These are phyloP conservation scores for Agrochola macilenta DNA, from an alignment of 2,888 invertebrate species.

Conservation along the genomic window DNA sequence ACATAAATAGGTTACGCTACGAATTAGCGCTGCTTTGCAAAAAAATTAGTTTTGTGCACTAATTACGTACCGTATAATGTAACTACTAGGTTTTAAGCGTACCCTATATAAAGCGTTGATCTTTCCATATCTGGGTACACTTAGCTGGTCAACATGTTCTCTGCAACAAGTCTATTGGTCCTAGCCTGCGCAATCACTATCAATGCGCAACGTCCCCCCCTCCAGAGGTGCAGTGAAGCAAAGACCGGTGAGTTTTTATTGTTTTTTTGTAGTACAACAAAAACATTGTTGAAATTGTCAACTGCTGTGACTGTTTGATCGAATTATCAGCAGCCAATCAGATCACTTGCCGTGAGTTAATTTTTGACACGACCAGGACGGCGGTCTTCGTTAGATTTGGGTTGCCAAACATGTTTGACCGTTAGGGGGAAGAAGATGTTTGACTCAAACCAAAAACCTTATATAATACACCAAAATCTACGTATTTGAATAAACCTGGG, in stretches of 20 bases:
- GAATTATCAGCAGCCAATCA: background rate
- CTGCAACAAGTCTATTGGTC: conserved; percentile 14
- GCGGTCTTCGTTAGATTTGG: background rate
- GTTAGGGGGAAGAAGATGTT: background rate
- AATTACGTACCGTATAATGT: conserved; percentile 34
- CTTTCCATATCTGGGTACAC: conserved; percentile 9
- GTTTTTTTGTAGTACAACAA: background rate
- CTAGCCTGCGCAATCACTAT: conserved; percentile 27
- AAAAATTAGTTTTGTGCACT: conserved; percentile 22
- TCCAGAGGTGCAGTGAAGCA: background rate
- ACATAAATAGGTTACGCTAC: background rate
- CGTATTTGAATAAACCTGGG: too few species aligned
- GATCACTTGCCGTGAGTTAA: background rate
- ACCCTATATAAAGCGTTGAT: conserved; percentile 15
- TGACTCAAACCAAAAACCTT: too few species aligned
- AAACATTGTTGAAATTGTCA: too few species aligned
- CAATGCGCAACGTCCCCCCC: background rate
- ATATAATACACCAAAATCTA: too few species aligned
- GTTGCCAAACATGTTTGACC: background rate
- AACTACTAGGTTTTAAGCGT: conserved; percentile 15
- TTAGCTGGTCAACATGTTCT: conserved; percentile 38
- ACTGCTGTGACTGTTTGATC: too few species aligned
- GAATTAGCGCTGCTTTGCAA: background rate
- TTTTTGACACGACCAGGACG: background rate
- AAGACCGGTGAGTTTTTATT: conserved; percentile 18